These are phyloP conservation scores for Nycticryphes semicollaris DNA, from an alignment of 2,113 vertebrate species.

Conservation along the genomic window DNA sequence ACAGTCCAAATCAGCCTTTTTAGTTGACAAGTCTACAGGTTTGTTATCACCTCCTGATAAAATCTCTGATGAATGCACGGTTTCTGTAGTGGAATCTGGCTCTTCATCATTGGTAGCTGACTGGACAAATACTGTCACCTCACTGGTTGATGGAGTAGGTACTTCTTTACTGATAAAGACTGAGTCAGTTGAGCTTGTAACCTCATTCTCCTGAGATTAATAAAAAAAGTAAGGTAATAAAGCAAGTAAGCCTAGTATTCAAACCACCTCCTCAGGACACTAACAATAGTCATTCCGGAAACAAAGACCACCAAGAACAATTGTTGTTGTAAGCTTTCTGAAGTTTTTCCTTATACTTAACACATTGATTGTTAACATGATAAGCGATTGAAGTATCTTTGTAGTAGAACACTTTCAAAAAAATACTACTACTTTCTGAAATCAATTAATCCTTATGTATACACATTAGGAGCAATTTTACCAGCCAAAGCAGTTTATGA, in stretches of 20 bases:
- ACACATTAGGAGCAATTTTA: neutral
- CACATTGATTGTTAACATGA: neutral
- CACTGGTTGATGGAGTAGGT: neutral
- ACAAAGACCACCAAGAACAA: neutral
- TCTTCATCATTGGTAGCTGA: slow-evolving; percentile 32
- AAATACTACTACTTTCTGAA: neutral
- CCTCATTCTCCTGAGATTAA: slow-evolving; percentile 44
- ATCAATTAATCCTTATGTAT: neutral
- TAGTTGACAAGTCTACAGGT: slow-evolving; percentile 90
- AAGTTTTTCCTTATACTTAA: neutral
- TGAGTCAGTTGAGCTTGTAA: slow-evolving; percentile 25
- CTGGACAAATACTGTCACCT: neutral
- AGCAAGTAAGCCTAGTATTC: neutral
- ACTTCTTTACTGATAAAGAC: neutral
- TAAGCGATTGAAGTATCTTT: neutral
- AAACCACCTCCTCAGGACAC: neutral
- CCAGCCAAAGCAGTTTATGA: neutral
- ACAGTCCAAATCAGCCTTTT: slow-evolving; percentile 72
- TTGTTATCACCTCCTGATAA: slow-evolving; percentile 49
- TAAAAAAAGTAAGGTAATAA: neutral
- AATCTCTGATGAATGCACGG: neutral
- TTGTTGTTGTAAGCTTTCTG: neutral
- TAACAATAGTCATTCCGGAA: neutral
- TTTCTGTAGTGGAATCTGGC: slow-evolving; percentile 34
- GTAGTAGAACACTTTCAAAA: neutral